Conservation (phyloP, 1,140 invertebrate genomes). For the Bombus picipes region DNA sequence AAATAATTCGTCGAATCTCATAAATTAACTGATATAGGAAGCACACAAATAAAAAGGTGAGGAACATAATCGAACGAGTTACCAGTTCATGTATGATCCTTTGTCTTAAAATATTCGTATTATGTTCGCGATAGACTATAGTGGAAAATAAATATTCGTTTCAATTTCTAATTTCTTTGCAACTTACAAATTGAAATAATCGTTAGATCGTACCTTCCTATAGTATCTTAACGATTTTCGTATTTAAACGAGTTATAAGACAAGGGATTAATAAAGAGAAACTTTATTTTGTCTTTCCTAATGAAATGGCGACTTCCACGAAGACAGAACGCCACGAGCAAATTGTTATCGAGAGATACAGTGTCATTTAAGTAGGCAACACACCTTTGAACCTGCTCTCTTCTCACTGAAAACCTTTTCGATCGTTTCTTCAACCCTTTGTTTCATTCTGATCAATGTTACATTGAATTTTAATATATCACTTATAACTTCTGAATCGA, state of each 20-base stretch:
- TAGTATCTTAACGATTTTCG: too few relatives aligned
- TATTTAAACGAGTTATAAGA: not conserved
- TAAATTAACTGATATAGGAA: not conserved
- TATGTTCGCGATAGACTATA: too few relatives aligned
- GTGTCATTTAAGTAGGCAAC: not conserved
- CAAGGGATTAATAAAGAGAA: not conserved
- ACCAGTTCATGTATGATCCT: not conserved
- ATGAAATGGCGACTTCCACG: not conserved
- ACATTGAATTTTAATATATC: not conserved
- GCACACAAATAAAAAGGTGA: slow-evolving; percentile 28
- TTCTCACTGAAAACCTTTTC: not conserved
- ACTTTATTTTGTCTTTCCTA: not conserved
- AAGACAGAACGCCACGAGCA: not conserved
- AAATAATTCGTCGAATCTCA: too few relatives aligned
- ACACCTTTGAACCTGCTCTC: not conserved
- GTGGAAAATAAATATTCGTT: not conserved
- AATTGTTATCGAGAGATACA: not conserved
- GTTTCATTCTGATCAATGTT: not conserved
- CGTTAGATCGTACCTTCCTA: not conserved
- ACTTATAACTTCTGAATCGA: too few relatives aligned
- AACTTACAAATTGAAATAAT: not conserved
- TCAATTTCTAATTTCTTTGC: not conserved
- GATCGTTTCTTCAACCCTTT: slow-evolving; percentile 3
- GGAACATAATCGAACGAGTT: not conserved
- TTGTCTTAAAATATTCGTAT: not conserved